Conservation (phyloP, 2,113 vertebrate genomes). For the Rattus rattus region DNA sequence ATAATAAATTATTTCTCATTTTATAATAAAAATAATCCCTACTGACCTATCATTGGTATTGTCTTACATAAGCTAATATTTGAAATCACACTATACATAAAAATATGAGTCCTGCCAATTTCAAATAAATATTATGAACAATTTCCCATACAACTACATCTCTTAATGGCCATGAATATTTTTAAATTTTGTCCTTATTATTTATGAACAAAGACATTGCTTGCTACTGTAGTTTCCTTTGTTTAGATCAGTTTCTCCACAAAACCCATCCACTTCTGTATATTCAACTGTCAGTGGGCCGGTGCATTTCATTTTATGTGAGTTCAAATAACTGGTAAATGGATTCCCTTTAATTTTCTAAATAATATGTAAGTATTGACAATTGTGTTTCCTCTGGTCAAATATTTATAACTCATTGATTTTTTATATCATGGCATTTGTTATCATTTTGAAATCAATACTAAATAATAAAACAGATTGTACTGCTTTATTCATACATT, state of each 20-base stretch:
- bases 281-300: neutral
- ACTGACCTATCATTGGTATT: neutral
- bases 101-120: neutral
- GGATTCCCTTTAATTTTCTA: slow-evolving; percentile 7
- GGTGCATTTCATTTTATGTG: neutral
- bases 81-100: neutral
- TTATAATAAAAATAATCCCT: neutral
- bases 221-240: neutral
- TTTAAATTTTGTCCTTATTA: neutral
- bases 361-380: neutral
- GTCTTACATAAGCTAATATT: neutral
- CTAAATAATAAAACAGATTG: neutral
- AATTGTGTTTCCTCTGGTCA: neutral
- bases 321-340: neutral
- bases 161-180: neutral
- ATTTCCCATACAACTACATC: neutral
- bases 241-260: neutral
- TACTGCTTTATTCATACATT: neutral
- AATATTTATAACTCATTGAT: slow-evolving; percentile 2
- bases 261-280: neutral
- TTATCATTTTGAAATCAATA: slow-evolving; percentile 22
- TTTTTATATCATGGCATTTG: neutral
- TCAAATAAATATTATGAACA: slow-evolving; percentile 24
- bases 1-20: neutral
- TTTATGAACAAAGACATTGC: neutral